Conservation (phyloP, 1,140 invertebrate species). For the Monomorium pharaonis region DNA sequence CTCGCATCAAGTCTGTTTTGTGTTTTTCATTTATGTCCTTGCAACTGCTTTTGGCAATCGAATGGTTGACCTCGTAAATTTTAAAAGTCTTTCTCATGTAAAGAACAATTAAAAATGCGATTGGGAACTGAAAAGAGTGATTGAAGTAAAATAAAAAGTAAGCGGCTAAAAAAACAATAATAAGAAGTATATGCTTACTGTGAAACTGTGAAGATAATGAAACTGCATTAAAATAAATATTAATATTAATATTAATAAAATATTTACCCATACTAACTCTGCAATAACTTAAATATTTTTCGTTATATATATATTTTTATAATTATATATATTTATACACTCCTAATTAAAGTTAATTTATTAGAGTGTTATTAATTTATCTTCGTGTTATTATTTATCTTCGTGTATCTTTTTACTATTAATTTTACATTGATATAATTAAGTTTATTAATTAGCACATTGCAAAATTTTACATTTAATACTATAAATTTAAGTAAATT, state of each 20-base stretch:
- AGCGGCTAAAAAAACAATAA: not conserved
- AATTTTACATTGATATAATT: not conserved
- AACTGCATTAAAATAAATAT: too few species aligned
- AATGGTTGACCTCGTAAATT: not conserved
- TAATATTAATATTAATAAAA: too few species aligned
- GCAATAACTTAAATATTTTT: not conserved
- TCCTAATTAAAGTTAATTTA: not conserved
- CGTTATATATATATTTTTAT: not conserved
- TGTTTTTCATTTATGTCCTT: not conserved
- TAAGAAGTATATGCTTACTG: not conserved
- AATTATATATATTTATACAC: not conserved
- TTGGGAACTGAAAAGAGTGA: not conserved
- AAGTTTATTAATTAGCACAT: not conserved
- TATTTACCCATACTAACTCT: not conserved
- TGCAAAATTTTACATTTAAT: not conserved
- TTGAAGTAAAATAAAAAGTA: too few species aligned
- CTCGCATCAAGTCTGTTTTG: not conserved
- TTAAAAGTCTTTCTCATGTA: not conserved
- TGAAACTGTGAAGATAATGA: not conserved
- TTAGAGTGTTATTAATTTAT: not conserved
- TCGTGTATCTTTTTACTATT: not conserved
- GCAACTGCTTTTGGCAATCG: not conserved
- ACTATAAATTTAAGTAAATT: too few species aligned
- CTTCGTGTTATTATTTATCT: too few species aligned
- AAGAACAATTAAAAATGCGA: not conserved